Conservation (phyloP, 2,888 invertebrate species). For the Phania funesta region DNA sequence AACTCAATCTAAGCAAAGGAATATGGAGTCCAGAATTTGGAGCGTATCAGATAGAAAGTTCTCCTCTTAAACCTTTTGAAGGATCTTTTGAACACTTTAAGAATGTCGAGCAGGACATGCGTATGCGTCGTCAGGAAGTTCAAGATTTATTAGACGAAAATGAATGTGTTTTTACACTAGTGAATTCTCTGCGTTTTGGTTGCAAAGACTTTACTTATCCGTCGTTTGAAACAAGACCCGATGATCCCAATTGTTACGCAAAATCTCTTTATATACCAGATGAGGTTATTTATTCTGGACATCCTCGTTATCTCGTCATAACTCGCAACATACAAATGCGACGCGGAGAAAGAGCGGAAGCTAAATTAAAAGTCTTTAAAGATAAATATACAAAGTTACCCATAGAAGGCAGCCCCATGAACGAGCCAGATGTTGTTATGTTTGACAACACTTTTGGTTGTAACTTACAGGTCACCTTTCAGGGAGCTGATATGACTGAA, state of each 20-base stretch:
- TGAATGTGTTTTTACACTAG: constrained; percentile 93
- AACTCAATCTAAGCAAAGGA: constrained; percentile 84
- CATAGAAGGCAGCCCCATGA: constrained; percentile 89
- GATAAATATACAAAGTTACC: constrained; percentile 93
- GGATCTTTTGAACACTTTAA: constrained; percentile 98
- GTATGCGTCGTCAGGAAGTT: constrained; percentile 89
- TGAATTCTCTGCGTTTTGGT: constrained; percentile 96
- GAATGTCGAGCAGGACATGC: constrained; percentile 99
- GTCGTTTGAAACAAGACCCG: constrained; percentile 83
- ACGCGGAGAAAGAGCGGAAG: constrained; percentile 97
- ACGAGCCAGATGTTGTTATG: constrained; percentile 94
- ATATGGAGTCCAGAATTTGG: constrained; percentile 99
- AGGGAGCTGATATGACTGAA: constrained; percentile 96
- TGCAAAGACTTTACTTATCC: constrained; percentile 94
- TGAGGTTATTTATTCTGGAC: constrained; percentile 95
- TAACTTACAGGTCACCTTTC: constrained; percentile 96
- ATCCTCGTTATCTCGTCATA: constrained; percentile 96
- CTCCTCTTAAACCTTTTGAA: constrained; percentile 97
- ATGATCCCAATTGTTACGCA: constrained; percentile 87
- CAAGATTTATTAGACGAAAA: constrained; percentile 87
- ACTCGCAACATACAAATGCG: constrained; percentile 95
- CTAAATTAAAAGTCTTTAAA: constrained; percentile 96
- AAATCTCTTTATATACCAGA: constrained; percentile 96
- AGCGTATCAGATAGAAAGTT: constrained; percentile 99
- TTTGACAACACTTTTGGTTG: constrained; percentile 99